phyloP scores from a whole-genome alignment of 1,140 invertebrate species.

The Drosophila melanica region DNA sequence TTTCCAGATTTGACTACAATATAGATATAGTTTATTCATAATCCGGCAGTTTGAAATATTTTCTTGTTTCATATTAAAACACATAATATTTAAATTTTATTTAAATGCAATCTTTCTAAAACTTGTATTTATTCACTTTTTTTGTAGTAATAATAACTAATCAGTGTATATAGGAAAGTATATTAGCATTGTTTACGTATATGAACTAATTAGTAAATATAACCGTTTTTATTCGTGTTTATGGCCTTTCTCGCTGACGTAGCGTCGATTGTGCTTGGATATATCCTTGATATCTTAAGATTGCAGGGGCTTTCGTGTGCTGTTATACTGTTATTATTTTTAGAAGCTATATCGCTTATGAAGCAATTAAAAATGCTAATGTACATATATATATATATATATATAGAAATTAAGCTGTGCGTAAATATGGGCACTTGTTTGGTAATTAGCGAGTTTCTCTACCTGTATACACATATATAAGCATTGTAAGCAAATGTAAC shows the following conservation, averaged over 20 bases:
- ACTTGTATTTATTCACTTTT: too few relatives aligned
- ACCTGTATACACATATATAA: neutral
- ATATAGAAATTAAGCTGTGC: conserved; percentile 8
- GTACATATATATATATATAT: too few relatives aligned
- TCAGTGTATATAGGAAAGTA: neutral
- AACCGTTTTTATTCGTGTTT: conserved; percentile 17
- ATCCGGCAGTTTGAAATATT: too few relatives aligned
- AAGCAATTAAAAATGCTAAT: conserved; percentile 41
- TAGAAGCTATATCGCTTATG: conserved; percentile 29
- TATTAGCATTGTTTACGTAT: conserved; percentile 9
- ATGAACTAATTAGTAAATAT: neutral
- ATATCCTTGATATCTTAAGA: conserved; percentile 18
- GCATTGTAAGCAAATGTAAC: too few relatives aligned
- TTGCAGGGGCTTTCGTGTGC: neutral
- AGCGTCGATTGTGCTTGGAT: neutral
- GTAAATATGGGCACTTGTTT: conserved; percentile 26
- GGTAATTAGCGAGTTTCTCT: conserved; percentile 15
- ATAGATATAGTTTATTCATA: too few relatives aligned
- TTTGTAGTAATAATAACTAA: neutral
- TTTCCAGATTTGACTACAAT: too few relatives aligned
- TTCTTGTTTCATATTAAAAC: too few relatives aligned
- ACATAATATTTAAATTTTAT: too few relatives aligned
- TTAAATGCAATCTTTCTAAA: too few relatives aligned
- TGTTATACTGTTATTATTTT: conserved; percentile 31
- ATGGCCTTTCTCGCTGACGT: conserved; percentile 13